Percentiles rank a stretch among this genome's conserved stretches.
Evolutionary conservation across 2,888 invertebrate genomes (phyloP).

Genomic region (Hypsopygia costalis): DNA sequence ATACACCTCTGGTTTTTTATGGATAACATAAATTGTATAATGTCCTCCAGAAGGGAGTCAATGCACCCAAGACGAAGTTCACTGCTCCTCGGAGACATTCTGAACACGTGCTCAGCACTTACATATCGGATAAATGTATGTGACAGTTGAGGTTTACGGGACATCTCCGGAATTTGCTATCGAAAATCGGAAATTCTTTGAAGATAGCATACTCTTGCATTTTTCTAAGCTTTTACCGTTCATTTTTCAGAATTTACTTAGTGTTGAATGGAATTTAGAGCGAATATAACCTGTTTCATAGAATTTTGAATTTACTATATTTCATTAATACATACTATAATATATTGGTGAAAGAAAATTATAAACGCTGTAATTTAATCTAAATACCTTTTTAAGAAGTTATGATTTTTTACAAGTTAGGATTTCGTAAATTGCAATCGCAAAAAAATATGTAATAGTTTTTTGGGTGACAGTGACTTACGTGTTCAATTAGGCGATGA

Average conservation of each 20-base stretch:
- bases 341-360: too few relatives aligned
- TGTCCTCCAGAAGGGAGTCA: slow-evolving; percentile 45
- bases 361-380: too few relatives aligned
- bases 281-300: too few relatives aligned
- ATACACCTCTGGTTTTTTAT: slow-evolving; percentile 22
- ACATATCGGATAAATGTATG: slow-evolving; percentile 42
- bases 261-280: not conserved
- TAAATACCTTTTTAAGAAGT: too few relatives aligned
- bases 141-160: slow-evolving; percentile 35
- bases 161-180: slow-evolving; percentile 22
- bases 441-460: too few relatives aligned
- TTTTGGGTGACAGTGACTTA: too few relatives aligned
- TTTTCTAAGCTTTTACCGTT: not conserved
- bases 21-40: slow-evolving; percentile 41
- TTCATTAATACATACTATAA: too few relatives aligned
- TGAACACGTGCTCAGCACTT: slow-evolving; percentile 52
- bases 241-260: not conserved
- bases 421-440: too few relatives aligned
- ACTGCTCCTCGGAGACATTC: slow-evolving; percentile 52
- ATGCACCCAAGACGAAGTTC: slow-evolving; percentile 59
- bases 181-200: slow-evolving; percentile 7
- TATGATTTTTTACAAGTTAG: too few relatives aligned
- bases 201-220: slow-evolving; percentile 7
- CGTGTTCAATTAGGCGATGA: too few relatives aligned
- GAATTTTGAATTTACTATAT: too few relatives aligned